Evolutionary conservation across 2,888 invertebrate species (phyloP), one percentile per base, ranked within the genome.

Genomic region (Apotomis turbidana): DNA sequence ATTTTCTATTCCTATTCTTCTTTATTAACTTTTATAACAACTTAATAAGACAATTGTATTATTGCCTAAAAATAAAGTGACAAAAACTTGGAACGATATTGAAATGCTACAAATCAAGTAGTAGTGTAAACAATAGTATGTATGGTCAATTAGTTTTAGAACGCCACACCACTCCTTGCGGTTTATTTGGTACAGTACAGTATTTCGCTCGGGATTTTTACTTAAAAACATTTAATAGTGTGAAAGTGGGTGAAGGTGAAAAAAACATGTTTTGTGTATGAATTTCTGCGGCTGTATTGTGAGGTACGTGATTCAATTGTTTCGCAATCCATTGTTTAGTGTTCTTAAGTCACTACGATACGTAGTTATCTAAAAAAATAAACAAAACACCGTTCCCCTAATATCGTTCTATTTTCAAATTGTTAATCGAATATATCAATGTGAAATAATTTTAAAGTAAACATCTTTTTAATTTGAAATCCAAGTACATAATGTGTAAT

Each of bases 111-210:
- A 36, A 13, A 52, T 13, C 15, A 38, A n/a, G 10, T 62, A 27
- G 49, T 27, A 57, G 36, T 41, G 67, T 71, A 61, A 67, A 67
- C 67, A 71, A 61, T 46, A 8, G 12, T 1, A 27, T 49, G n/a
- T 38, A 54, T 55, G 12, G 49, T n/a, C n/a, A 41, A n/a, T 15
- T 38, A 63, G 76, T 80, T 80, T 79, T 77, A 36, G 79, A 81
- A 82, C 82, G 81, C 68, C 74, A 74, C 76, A 82, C 81, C 83
- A 83, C 83, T 83, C 80, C 80, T 81, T 76, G 77, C 75, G 74
- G 76, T 77, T 75, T 82, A 80, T 81, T 82, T 80, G 78, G 78
- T 58, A 41, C 12, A 13, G 12, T 49, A 41, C 46, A 68, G n/a
- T 38, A 10, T 57, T 10, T 49, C 49, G 49, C 38, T 55, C 36